Evolutionary conservation across 2,113 vertebrate genomes (phyloP).

Genomic region (Nanorana parkeri): DNA sequence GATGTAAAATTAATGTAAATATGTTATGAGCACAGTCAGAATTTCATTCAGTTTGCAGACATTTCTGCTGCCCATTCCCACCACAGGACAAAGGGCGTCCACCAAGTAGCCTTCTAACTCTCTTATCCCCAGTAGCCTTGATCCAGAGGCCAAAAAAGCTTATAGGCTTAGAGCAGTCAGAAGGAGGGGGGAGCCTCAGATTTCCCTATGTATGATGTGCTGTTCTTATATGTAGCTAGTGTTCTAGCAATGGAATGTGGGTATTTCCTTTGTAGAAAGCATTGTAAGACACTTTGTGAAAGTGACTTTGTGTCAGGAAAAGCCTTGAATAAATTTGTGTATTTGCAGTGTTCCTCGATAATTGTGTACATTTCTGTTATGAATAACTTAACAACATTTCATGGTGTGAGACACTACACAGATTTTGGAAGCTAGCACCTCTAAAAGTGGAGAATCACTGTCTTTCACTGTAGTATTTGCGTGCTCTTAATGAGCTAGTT

Average conservation of each 20-base stretch:
- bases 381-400: constrained; percentile 39
- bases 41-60: no score
- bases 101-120: no score
- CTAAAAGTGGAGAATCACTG: constrained; percentile 7
- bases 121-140: no score
- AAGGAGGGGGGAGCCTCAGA: no score
- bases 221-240: background rate
- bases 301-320: constrained; percentile 22
- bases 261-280: constrained; percentile 11
- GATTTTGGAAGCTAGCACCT: constrained; percentile 5
- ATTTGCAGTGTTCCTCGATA: constrained; percentile 6
- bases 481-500: constrained; percentile 30
- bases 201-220: no score
- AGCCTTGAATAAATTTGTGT: background rate
- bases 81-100: no score
- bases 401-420: constrained; percentile 26
- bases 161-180: no score
- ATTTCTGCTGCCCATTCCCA: no score
- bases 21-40: no score
- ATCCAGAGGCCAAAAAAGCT: no score
- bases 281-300: background rate
- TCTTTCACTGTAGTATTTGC: constrained; percentile 22
- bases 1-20: no score
- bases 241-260: background rate
- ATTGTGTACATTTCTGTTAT: background rate